These are phyloP conservation scores for Muscicapa comitata DNA, from an alignment of 2,797 vertebrate genomes.

Conservation along the genomic window DNA sequence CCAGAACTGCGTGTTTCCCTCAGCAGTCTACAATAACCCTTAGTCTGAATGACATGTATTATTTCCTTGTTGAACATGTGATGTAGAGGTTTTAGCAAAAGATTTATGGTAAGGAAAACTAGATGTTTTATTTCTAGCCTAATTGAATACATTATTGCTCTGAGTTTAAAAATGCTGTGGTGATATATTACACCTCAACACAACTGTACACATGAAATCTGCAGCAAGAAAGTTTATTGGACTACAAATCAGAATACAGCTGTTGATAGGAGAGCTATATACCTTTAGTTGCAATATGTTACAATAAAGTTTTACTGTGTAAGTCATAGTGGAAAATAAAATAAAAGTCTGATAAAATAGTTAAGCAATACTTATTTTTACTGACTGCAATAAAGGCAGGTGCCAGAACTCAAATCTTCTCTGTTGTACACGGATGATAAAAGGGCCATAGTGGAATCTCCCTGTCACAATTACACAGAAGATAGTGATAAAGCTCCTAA, in stretches of 20 bases:
- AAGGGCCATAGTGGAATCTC: not conserved
- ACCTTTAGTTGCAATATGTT: slow-evolving; percentile 59
- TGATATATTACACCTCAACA: slow-evolving; percentile 72
- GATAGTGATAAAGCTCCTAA: not conserved
- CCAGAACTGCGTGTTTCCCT: slow-evolving; percentile 77
- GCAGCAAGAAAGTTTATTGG: slow-evolving; percentile 62
- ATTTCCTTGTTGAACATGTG: slow-evolving; percentile 77
- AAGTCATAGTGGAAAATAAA: slow-evolving; percentile 44
- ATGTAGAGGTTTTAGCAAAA: slow-evolving; percentile 71
- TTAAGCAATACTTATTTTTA: slow-evolving; percentile 42
- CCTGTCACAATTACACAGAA: not conserved
- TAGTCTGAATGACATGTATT: slow-evolving; percentile 78
- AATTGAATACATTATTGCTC: slow-evolving; percentile 78
- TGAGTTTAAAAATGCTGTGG: slow-evolving; percentile 69
- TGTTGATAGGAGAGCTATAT: slow-evolving; percentile 59
- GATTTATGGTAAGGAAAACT: slow-evolving; percentile 76
- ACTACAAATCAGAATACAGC: slow-evolving; percentile 74
- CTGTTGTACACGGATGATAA: not conserved
- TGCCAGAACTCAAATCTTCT: slow-evolving; percentile 9
- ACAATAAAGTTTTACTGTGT: slow-evolving; percentile 60
- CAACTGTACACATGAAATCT: slow-evolving; percentile 60
- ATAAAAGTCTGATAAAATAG: slow-evolving; percentile 19
- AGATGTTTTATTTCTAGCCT: slow-evolving; percentile 73
- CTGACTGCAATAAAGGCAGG: slow-evolving; percentile 29
- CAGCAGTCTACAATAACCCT: slow-evolving; percentile 75